Percentiles rank a stretch among this genome's conserved stretches.
Conservation (phyloP, 2,888 invertebrate genomes). For the Cyclophora punctaria region DNA sequence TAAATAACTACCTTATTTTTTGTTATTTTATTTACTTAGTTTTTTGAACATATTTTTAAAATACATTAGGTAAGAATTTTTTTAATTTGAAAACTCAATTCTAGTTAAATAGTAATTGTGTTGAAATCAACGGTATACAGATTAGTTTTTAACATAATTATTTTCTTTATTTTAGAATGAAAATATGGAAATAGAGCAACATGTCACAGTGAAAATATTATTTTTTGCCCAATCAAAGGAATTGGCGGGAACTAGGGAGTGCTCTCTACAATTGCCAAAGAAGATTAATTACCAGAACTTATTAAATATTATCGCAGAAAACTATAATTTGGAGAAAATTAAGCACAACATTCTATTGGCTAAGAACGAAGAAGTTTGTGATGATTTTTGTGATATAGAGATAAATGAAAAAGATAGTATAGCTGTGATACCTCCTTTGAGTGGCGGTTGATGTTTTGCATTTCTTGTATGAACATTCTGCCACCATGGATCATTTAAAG, state of each 20-base stretch:
- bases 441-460: slow-evolving; percentile 79
- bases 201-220: slow-evolving; percentile 79
- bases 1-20: too few relatives aligned
- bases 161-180: slow-evolving; percentile 22
- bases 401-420: slow-evolving; percentile 84
- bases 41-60: too few relatives aligned
- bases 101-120: too few relatives aligned
- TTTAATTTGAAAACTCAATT: too few relatives aligned
- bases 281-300: slow-evolving; percentile 75
- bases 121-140: too few relatives aligned
- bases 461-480: background rate
- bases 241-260: slow-evolving; percentile 79
- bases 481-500: slow-evolving; percentile 80
- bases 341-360: slow-evolving; percentile 84
- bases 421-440: slow-evolving; percentile 95
- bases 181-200: slow-evolving; percentile 63
- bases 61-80: too few relatives aligned
- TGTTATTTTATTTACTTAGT: too few relatives aligned
- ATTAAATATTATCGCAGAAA: slow-evolving; percentile 73
- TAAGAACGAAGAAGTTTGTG: slow-evolving; percentile 87
- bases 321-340: slow-evolving; percentile 80
- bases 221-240: slow-evolving; percentile 95
- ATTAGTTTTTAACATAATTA: too few relatives aligned
- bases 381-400: slow-evolving; percentile 65
- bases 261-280: slow-evolving; percentile 65